These are phyloP conservation scores for Stomorhina lunata DNA, from an alignment of 2,888 invertebrate species.

Conservation along the genomic window DNA sequence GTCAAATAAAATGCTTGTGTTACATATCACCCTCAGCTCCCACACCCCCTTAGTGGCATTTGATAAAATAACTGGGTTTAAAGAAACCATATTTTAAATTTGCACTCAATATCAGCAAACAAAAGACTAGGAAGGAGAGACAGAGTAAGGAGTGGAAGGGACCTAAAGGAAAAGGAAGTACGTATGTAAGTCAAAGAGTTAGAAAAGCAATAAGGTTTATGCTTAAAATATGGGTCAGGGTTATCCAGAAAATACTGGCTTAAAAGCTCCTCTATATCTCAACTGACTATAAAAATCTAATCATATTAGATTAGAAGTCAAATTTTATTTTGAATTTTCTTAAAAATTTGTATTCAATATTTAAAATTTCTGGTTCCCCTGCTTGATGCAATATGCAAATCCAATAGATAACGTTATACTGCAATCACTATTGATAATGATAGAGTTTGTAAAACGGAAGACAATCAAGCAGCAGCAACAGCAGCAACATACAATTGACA, in stretches of 20 bases:
- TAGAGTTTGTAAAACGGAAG: conserved; percentile 44
- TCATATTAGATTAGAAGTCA: neutral
- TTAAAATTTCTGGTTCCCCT: neutral
- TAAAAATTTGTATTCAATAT: neutral
- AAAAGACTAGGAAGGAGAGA: conserved; percentile 6
- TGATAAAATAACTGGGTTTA: conserved; percentile 20
- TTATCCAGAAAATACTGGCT: no score
- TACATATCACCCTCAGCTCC: neutral
- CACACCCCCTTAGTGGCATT: no score
- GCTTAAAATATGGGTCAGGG: no score
- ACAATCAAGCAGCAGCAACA: conserved; percentile 46
- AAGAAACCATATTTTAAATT: conserved; percentile 24
- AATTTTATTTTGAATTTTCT: neutral
- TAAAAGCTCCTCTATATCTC: no score
- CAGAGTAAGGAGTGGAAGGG: neutral
- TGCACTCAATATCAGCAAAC: neutral
- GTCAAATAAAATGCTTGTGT: conserved; percentile 36
- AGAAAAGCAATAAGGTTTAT: no score
- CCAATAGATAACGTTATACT: conserved; percentile 6
- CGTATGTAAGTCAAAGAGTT: no score
- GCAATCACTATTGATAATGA: conserved; percentile 49
- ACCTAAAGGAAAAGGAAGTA: no score
- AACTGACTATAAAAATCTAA: no score
- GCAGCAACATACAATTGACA: conserved; percentile 4
- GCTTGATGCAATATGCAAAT: neutral